Base-by-base conservation (phyloP, 2,888 invertebrate genomes). In the Xanthia icteritia region DNA sequence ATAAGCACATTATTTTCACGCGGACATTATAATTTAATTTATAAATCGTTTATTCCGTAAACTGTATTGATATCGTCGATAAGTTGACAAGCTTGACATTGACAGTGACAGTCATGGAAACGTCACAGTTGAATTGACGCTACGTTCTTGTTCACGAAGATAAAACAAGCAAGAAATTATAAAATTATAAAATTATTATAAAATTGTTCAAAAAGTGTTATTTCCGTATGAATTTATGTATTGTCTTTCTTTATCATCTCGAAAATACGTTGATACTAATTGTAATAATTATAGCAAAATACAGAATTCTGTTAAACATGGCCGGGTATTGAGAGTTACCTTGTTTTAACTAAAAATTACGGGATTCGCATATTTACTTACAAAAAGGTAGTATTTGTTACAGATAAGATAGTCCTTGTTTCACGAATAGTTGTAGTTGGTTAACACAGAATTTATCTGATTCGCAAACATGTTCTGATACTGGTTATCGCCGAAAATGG, bases 1-100 rank as follows among this genome's bases (percentile, higher is more conserved):
- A 79, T 79, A 78, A 76, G 77, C 76, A 77, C 91, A 92, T 91
- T 88, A 84, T 91, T 87, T 86, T 75, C 20, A 76, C 65, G 36
- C 48, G 23, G 67, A 66, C 70, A 79, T 70, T 42, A 73, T 48
- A 82, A 80, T 89, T 91, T 89, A 82, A 88, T 88, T 90, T 66
- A 89, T 71, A 82, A 87, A 76, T 83, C 23, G 17, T 65, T 0
- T 20, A 63, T 0, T 84, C 23, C 27, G 15, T 58, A 60, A 51
- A 68, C 64, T 60, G 31, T 74, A 61, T 73, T 74, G 73, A 5
- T 81, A 77, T 23, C 73, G 23, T 63, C 20, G 8, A 6, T 39
- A 51, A 65, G 13, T 45, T 63, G 58, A 73, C 51, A 58, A 63
- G 0, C 58, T 51, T 61, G 71, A 67, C 71, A 78, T 2, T 65